Percentiles rank a stretch among this genome's conserved stretches.
Evolutionary conservation across 2,113 vertebrate species (phyloP).

Genomic region (Malurus cyaneus): DNA sequence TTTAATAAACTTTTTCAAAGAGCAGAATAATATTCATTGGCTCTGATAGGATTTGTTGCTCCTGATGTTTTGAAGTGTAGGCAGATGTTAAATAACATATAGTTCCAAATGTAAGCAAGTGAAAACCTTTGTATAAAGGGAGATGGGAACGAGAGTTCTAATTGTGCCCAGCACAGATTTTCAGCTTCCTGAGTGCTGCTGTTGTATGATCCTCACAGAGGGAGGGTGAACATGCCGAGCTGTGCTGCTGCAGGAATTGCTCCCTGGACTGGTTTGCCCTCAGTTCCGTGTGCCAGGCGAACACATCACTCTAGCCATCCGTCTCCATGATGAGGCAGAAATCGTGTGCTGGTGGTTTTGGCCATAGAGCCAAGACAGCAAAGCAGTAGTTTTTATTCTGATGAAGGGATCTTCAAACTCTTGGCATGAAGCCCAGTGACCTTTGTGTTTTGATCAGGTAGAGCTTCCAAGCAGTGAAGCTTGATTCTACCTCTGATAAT

Average conservation of each 20-base stretch:
- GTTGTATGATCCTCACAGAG: not conserved
- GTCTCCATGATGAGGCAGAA: not conserved
- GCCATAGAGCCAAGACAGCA: not conserved
- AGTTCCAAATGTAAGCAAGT: not conserved
- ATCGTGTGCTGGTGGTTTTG: not conserved
- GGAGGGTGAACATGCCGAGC: fast-evolving
- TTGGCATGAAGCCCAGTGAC: not conserved
- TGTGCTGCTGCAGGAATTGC: not conserved
- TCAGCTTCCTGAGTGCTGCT: not conserved
- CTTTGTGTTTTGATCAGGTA: not conserved
- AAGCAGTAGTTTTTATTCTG: not conserved
- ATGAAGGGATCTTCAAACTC: not conserved
- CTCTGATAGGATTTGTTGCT: not conserved
- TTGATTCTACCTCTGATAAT: not conserved
- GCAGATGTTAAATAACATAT: not conserved
- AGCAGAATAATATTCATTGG: not conserved
- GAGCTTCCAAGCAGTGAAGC: not conserved
- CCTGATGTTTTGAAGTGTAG: not conserved
- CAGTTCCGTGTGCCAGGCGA: fast-evolving
- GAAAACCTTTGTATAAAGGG: not conserved
- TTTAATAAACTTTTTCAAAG: not conserved
- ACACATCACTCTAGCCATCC: not conserved
- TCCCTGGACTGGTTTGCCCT: not conserved
- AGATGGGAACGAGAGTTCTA: not conserved
- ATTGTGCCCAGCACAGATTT: not conserved